phyloP scores from a whole-genome alignment of 1,140 invertebrate species.

The Neoseiulus cucumeris region DNA sequence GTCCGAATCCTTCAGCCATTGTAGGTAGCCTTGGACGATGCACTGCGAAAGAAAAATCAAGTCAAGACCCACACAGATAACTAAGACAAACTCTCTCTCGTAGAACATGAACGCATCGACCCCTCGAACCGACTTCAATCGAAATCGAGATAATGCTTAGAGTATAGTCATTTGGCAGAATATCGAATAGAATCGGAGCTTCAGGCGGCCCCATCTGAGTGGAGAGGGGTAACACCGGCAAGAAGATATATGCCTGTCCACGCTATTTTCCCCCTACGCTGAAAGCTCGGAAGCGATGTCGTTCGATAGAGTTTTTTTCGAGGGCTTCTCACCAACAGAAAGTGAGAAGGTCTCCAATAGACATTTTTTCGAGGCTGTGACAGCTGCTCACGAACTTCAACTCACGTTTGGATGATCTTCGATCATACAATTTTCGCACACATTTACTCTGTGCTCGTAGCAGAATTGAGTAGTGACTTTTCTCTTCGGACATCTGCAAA shows the following conservation, averaged over 20 bases:
- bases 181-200: too few species aligned
- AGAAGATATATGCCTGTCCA: too few species aligned
- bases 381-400: background rate
- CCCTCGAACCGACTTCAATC: background rate
- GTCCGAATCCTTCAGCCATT: slow-evolving; percentile 92
- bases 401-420: slow-evolving; percentile 78
- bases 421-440: slow-evolving; percentile 93
- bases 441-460: slow-evolving; percentile 93
- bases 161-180: too few species aligned
- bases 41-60: slow-evolving; percentile 45
- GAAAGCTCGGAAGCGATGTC: too few species aligned
- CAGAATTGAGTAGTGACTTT: slow-evolving; percentile 94
- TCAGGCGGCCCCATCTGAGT: too few species aligned
- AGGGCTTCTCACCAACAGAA: too few species aligned
- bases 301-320: too few species aligned
- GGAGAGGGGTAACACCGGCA: too few species aligned
- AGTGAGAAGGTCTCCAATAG: background rate
- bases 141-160: too few species aligned
- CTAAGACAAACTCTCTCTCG: background rate
- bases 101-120: slow-evolving; percentile 8
- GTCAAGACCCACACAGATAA: background rate
- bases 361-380: too few species aligned
- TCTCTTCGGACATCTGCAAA: slow-evolving; percentile 91
- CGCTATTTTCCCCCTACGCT: too few species aligned
- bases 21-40: slow-evolving; percentile 86